Conservation (phyloP, 30 jellyfish, hydroid and myxozoan species). For the Turritopsis dohrnii region DNA sequence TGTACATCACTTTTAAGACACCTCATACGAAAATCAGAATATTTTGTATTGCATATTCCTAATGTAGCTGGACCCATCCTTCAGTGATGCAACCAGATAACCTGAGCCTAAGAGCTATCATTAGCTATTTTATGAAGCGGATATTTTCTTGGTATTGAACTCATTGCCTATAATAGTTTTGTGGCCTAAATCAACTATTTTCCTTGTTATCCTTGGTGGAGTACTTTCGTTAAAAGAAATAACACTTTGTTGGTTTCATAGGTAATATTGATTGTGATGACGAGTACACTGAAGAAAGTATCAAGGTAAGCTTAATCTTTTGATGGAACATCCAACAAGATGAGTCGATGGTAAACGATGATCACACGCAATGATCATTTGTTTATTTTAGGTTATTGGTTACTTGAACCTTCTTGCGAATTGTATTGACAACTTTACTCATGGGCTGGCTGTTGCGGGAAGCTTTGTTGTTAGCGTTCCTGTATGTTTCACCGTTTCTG, state of each 20-base stretch:
- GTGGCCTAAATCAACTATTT: no score
- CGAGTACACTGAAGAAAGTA: background rate
- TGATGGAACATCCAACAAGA: no score
- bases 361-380: background rate
- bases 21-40: no score
- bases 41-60: no score
- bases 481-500: slow-evolving; percentile 30
- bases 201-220: no score
- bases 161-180: background rate
- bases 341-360: no score
- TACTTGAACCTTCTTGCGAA: slow-evolving; percentile 77
- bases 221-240: no score
- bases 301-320: background rate
- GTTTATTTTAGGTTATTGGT: slow-evolving; percentile 56
- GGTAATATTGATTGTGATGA: background rate
- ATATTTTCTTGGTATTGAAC: background rate
- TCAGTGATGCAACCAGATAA: no score
- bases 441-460: slow-evolving; percentile 93
- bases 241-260: background rate
- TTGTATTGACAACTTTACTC: slow-evolving; percentile 86
- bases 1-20: no score
- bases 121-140: no score
- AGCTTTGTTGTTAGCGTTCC: slow-evolving; percentile 83
- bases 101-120: no score
- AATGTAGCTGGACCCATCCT: no score